Percentiles rank a stretch among this genome's conserved stretches.
Conservation (phyloP, 1,140 invertebrate genomes). For the Neodiprion virginianus region DNA sequence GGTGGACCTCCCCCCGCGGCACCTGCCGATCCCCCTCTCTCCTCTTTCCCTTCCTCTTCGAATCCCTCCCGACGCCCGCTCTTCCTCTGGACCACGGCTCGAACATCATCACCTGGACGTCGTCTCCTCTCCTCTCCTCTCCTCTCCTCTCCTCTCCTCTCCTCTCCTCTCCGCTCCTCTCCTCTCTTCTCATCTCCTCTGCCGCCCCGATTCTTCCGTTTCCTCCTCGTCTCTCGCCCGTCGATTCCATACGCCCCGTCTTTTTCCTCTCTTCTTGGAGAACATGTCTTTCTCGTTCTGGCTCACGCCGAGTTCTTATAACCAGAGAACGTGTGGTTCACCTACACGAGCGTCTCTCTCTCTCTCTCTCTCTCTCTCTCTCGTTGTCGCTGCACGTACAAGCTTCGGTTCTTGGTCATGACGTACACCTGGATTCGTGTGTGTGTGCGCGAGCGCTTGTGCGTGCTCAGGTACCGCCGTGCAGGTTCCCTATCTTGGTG, state of each 20-base stretch:
- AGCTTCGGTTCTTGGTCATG: neutral
- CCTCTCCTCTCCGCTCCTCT: neutral
- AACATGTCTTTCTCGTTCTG: neutral
- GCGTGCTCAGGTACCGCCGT: neutral
- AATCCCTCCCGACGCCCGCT: neutral
- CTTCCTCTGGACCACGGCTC: neutral
- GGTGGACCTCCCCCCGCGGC: conserved; percentile 34
- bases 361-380: conserved; percentile 12
- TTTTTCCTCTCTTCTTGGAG: neutral
- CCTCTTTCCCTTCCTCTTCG: conserved; percentile 17
- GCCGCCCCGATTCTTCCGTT: neutral
- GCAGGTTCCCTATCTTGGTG: neutral
- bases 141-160: neutral
- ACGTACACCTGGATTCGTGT: neutral
- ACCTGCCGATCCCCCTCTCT: conserved; percentile 24
- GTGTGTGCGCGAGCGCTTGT: neutral
- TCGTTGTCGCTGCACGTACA: neutral
- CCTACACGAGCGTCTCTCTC: neutral
- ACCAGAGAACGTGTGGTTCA: neutral
- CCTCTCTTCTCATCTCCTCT: neutral
- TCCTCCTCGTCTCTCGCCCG: neutral
- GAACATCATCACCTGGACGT: conserved; percentile 3
- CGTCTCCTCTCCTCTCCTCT: conserved; percentile 2
- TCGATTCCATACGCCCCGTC: neutral
- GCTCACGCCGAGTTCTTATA: neutral